Evolutionary conservation across 2,888 invertebrate genomes (phyloP), one percentile per base, ranked within the genome.

Genomic region (Brachylomia viminalis): DNA sequence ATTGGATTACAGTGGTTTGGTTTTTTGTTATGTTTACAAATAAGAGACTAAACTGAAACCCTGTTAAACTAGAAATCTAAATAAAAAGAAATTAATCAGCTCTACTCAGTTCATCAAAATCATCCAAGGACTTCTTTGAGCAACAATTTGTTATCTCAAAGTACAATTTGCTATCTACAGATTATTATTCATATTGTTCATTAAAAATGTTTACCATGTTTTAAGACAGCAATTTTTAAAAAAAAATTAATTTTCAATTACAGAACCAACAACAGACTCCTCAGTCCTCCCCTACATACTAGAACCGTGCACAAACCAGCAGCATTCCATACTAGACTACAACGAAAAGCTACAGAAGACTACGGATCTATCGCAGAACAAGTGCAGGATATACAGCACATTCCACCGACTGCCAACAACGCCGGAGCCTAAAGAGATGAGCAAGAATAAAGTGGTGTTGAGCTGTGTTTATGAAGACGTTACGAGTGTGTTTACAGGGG

Each of bases 311-410:
- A 84, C 90, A 2, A 78, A 82, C 10, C 89, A 92, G 23, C 92
- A 93, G 45, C 87, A 89, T 73, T 92, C 92, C 0, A 83, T 95
- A 69, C 76, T 95, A 47, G 94, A 95, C 17, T 93, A 92, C 84
- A 95, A 94, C 5, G 95, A 95, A 75, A 95, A 95, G 72, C 88
- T 96, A 0, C 93, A 92, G 62, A 90, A 90, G 42, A 90, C 89
- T 7, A 85, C 90, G 0, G 93, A 93, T 20, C 75, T 88, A 0
- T 87, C 92, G 0, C 92, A 91, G 65, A 91, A 90, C 81, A 93
- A 93, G 56, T 95, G 94, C 72, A 85, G 92, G 15, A 92, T 95
- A 5, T 94, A 92, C 86, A 94, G 92, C 77, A 94, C 94, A 1
- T 94, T 93, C 82, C 93, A 94, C 66, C 89, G 93, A 13, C 83